Evolutionary conservation across 2,888 invertebrate species (phyloP), one percentile per base, ranked within the genome.

Genomic region (Sepioteuthis lessoniana): DNA sequence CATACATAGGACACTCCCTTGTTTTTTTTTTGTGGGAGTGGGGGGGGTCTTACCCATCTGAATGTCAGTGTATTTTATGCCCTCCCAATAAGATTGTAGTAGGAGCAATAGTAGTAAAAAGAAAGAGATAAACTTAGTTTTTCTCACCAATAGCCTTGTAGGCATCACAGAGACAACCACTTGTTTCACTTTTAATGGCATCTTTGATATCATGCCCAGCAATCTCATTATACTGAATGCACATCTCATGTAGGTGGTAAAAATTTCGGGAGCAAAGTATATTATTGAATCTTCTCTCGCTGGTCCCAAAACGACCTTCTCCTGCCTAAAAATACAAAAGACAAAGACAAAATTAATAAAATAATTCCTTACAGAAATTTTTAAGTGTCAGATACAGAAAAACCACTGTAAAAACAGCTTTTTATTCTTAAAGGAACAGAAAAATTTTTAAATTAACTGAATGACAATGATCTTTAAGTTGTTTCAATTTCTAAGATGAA

Each of bases 221-320:
- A n/a, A 96, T 94, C 21, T 94, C 94, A 42, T 95, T 94, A 95
- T 96, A 97, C n/a, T 95, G 95, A 55, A 95, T 95, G 92, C 96
- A 96, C 46, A 95, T 96, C 16, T 95, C 96, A 42, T 95, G 94
- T 35, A 97, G 95, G 94, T 97, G 97, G 7, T 94, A 94, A 94
- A 95, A 95, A 94, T 95, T 96, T 0, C 96, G 94, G 25, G 95
- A 94, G 50, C 95, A 95, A 76, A 97, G 95, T 35, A 97, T 95
- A 25, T 95, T 93, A 95, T 96, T 96, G 94, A 97, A 96, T 37
- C 95, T 95, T 10, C 96, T 95, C 94, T 96, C 97, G 94, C 96
- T 96, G 28, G 97, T 97, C 7, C 96, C 96, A 28, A 96, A 91
- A 94, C 96, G 95, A 50, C 95, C 95, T 42, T 96, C 96, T 7